Conservation (phyloP, 92 coral and sea anemone genomes). For the Siderastrea radians region DNA sequence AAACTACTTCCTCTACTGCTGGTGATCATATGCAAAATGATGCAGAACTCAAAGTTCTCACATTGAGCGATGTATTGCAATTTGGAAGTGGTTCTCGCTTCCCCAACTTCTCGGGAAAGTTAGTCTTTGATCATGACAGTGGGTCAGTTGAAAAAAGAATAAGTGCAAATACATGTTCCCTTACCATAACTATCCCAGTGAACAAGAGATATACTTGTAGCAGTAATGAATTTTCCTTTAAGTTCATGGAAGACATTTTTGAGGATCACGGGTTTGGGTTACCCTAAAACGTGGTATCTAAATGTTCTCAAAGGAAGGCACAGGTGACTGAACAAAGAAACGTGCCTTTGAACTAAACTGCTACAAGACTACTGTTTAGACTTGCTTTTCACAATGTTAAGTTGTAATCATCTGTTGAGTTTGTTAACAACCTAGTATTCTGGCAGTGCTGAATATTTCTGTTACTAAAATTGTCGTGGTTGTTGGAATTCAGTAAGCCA, state of each 20-base stretch:
- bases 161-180: conserved; percentile 67
- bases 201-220: conserved; percentile 39
- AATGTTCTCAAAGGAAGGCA: too few relatives aligned
- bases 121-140: conserved; percentile 58
- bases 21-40: background rate
- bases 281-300: background rate
- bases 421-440: too few relatives aligned
- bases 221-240: conserved; percentile 35
- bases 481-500: too few relatives aligned
- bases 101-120: conserved; percentile 65
- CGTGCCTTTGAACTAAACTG: too few relatives aligned
- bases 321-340: too few relatives aligned
- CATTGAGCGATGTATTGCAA: conserved; percentile 56
- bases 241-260: conserved; percentile 62
- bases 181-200: conserved; percentile 60
- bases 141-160: conserved; percentile 36
- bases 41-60: conserved; percentile 27
- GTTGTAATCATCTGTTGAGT: too few relatives aligned
- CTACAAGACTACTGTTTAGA: too few relatives aligned
- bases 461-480: too few relatives aligned
- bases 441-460: too few relatives aligned
- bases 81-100: conserved; percentile 69
- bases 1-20: background rate
- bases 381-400: too few relatives aligned
- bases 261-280: conserved; percentile 60